Base-by-base conservation (phyloP, 2,797 vertebrate species). In the Enteromius argenteus region DNA sequence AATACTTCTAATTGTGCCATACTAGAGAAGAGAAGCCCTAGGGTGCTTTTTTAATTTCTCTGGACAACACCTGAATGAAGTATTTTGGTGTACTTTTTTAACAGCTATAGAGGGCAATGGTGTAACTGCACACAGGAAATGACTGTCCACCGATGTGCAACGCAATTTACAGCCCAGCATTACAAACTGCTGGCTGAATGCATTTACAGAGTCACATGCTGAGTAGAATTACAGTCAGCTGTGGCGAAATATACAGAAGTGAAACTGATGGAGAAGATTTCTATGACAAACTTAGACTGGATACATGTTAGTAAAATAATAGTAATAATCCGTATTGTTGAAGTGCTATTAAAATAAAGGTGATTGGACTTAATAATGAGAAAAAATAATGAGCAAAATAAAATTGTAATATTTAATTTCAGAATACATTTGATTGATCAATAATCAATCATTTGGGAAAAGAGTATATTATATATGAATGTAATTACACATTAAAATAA, bases 161-260 rank as follows among this genome's bases (percentile, higher is more conserved):
- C 11, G 21, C 64, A 69, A 37, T 67, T 39, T 72, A n/a, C 44
- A 68, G 13, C 44, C 7, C 27, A 49, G 56, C 32, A 72, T 32
- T 58, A 84, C 60, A 85, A 79, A 80, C 32, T 53, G 73, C 53
- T 53, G 42, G 11, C 66, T 79, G 21, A 78, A 79, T 17, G 74
- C 27, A 79, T 81, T 83, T 27, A 51, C 21, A 51, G n/a, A 73
- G 80, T 82, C 71, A 82, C 71, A 75, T 75, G 71, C 7, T 5
- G 39, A 64, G 58, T 44, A 58, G 21, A 81, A 71, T 30, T 72
- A 53, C 69, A 51, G 60, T 83, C 75, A 83, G 68, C 75, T 49
- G 9, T 51, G 72, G 32, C 19, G 74, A 5, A 64, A 83, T 39
- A 73, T 23, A 35, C 23, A 71, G 75, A 84, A 75, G 37, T 58